Conservation (phyloP, 2,888 invertebrate species). For the Lypha dubia region DNA sequence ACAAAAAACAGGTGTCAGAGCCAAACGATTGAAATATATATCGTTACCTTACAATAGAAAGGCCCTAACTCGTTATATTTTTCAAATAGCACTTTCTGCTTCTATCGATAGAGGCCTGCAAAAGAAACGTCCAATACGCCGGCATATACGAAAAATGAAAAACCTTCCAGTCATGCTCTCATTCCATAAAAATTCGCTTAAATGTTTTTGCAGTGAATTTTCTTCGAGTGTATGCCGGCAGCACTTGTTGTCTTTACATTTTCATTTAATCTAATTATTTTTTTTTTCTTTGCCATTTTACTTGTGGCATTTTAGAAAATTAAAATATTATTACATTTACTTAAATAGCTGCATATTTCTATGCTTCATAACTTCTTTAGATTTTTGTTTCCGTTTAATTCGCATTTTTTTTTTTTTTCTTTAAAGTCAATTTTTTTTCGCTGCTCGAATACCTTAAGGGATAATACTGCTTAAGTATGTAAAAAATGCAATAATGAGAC, state of each 20-base stretch:
- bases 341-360: slow-evolving; percentile 52
- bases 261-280: not conserved
- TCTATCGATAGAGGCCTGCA: too few relatives aligned
- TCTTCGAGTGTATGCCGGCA: not conserved
- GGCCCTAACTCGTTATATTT: too few relatives aligned
- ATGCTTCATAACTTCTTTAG: not conserved
- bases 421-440: not conserved
- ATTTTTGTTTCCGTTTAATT: not conserved
- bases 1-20: too few relatives aligned
- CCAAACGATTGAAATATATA: too few relatives aligned
- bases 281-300: slow-evolving; percentile 31
- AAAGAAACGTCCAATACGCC: too few relatives aligned
- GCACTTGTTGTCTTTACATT: slow-evolving; percentile 1
- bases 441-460: slow-evolving; percentile 48
- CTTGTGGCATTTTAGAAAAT: slow-evolving; percentile 57
- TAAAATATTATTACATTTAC: slow-evolving; percentile 64
- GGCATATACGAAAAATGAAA: too few relatives aligned
- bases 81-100: too few relatives aligned
- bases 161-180: too few relatives aligned
- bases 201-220: too few relatives aligned
- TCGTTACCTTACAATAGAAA: too few relatives aligned
- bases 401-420: not conserved
- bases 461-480: not conserved
- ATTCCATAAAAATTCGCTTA: too few relatives aligned
- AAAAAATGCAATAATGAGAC: slow-evolving; percentile 10